Conservation (phyloP, 2,888 invertebrate species). For the Amphiduros pacificus region DNA sequence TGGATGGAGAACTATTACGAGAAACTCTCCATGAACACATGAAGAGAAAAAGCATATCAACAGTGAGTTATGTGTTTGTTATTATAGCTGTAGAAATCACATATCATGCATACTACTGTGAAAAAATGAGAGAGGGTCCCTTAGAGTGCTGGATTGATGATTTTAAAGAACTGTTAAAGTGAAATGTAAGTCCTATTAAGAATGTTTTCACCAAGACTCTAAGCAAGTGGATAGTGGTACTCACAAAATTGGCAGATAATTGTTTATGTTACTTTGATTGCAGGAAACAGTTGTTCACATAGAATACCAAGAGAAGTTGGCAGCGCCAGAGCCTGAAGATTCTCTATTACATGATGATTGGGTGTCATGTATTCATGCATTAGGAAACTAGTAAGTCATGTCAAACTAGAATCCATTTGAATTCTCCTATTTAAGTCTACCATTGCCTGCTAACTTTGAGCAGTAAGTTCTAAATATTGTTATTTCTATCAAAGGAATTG, state of each 20-base stretch:
- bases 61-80: too few species aligned
- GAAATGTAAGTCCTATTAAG: too few species aligned
- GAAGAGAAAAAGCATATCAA: conserved; percentile 73
- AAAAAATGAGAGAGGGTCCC: neutral
- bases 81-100: too few species aligned
- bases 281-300: conserved; percentile 82
- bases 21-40: conserved; percentile 74
- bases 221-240: too few species aligned
- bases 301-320: conserved; percentile 87
- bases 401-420: neutral
- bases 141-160: too few species aligned
- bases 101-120: too few species aligned
- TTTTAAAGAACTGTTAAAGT: too few species aligned
- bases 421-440: too few species aligned
- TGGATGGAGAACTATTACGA: conserved; percentile 80
- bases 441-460: too few species aligned
- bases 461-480: neutral
- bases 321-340: conserved; percentile 89
- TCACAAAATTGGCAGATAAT: too few species aligned
- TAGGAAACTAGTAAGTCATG: conserved; percentile 38
- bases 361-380: conserved; percentile 81
- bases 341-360: conserved; percentile 95
- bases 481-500: neutral
- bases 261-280: neutral
- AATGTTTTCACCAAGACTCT: too few species aligned